A percentile compares a stretch with the other conserved stretches of the same genome.
These are phyloP conservation scores for Orius laevigatus DNA, from an alignment of 1,140 invertebrate genomes.

Conservation along the genomic window DNA sequence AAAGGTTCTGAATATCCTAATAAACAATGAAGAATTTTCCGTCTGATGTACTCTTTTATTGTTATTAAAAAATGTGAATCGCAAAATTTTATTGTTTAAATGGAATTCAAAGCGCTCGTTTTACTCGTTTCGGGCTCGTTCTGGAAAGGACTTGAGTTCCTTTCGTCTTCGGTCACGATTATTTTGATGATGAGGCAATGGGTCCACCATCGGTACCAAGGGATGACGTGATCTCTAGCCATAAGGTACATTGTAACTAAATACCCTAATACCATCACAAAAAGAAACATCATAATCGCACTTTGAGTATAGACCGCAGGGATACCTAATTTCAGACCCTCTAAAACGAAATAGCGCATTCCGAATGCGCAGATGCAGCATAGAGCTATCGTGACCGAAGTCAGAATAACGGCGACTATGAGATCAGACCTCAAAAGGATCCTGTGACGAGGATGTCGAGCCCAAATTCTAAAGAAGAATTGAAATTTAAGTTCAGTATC, in stretches of 20 bases:
- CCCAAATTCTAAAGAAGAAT: conserved; percentile 32
- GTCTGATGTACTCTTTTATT: no score
- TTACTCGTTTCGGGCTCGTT: no score
- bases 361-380: conserved; percentile 24
- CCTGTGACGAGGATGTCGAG: conserved; percentile 41
- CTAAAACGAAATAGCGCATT: conserved; percentile 41
- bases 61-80: no score
- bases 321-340: conserved; percentile 27
- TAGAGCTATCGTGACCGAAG: conserved; percentile 33
- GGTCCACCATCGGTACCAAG: conserved; percentile 27
- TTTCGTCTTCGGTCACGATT: no score
- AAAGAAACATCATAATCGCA: conserved; percentile 30
- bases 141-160: no score
- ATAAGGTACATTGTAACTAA: conserved; percentile 32
- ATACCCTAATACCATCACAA: conserved; percentile 33
- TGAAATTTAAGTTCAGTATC: no score
- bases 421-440: conserved; percentile 41
- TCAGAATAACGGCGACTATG: conserved; percentile 41
- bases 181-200: no score
- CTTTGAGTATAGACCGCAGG: conserved; percentile 24
- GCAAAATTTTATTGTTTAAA: no score
- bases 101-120: no score
- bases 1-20: no score
- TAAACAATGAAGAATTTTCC: no score
- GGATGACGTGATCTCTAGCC: conserved; percentile 29